Base-by-base conservation (phyloP, 2,888 invertebrate species). In the Apocheima hispidaria region DNA sequence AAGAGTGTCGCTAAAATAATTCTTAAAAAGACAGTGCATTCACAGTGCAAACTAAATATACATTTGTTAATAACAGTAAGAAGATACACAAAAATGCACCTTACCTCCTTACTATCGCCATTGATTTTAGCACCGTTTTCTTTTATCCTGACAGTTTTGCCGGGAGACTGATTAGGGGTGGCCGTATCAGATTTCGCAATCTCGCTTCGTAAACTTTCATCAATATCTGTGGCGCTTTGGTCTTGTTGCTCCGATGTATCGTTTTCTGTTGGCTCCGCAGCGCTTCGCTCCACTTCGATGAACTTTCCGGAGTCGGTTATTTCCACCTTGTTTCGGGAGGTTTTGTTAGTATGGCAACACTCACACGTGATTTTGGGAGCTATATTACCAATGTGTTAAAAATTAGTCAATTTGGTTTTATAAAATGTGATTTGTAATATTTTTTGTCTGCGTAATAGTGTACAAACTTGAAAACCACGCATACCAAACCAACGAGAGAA, bases 261-360 rank as follows among this genome's bases (percentile, higher is more conserved):
- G 14, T 62, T 38, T 7, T 51, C 72, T 14, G 60, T 55, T 9
- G 49, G 58, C 9, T 84, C 81, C 43, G 68, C 62, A n/a, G 73
- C 73, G 2, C 87, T 72, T 23, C 86, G 81, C 68, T 93, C 93
- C 51, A 93, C 87, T 83, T 93, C 93, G 80, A 93, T 90, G 87
- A 93, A 93, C 78, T 92, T 92, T 14, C 93, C 93, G 67, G 90
- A 87, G 72, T 90, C 88, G 41, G 92, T 93, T 79, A 93, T 72
- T 91, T 93, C 93, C 68, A 93, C 92, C 93, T 93, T 91, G 78
- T 82, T 16, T 78, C 72, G 83, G 78, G 79, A 77, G 79, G 74
- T 73, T 75, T 75, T 78, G 88, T 90, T 90, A 90, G 90, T 88
- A 73, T 79, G 79, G 82, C 75, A 83, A 85, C 87, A 88, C 87